These are phyloP conservation scores for Delichon dasypus DNA, from an alignment of 2,797 vertebrate species.

Conservation along the genomic window DNA sequence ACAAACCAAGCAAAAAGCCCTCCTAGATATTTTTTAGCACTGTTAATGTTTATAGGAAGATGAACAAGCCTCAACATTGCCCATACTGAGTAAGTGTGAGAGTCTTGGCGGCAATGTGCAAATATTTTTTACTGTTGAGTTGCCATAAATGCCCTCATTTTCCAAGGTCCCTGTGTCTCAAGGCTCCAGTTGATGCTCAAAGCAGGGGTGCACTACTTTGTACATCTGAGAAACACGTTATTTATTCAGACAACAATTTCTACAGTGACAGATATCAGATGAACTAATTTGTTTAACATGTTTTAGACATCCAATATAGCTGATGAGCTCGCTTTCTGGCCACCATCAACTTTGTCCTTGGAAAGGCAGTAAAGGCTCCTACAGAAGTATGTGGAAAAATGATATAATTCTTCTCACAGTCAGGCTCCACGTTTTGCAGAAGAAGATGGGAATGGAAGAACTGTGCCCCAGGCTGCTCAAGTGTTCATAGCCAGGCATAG, in stretches of 20 bases:
- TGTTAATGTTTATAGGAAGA: neutral
- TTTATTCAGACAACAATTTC: neutral
- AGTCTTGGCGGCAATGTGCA: neutral
- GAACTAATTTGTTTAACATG: neutral
- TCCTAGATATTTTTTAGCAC: neutral
- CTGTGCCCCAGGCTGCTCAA: neutral
- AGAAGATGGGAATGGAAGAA: neutral
- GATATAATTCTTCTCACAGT: fast-evolving
- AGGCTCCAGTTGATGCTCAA: neutral
- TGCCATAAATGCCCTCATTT: neutral
- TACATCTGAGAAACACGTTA: neutral
- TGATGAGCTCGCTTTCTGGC: neutral
- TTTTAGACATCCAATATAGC: neutral
- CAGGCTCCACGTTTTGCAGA: neutral
- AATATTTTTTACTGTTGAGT: neutral
- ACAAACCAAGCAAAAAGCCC: neutral
- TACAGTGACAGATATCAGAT: neutral
- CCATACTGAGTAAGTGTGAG: neutral
- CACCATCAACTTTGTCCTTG: neutral
- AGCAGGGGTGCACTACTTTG: neutral
- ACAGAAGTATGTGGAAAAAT: neutral
- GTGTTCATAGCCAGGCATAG: neutral
- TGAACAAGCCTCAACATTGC: neutral
- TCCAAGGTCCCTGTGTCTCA: neutral
- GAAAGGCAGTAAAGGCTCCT: neutral